Evolutionary conservation across 2,888 invertebrate species (phyloP).

Genomic region (Hydrotaea diabolus): DNA sequence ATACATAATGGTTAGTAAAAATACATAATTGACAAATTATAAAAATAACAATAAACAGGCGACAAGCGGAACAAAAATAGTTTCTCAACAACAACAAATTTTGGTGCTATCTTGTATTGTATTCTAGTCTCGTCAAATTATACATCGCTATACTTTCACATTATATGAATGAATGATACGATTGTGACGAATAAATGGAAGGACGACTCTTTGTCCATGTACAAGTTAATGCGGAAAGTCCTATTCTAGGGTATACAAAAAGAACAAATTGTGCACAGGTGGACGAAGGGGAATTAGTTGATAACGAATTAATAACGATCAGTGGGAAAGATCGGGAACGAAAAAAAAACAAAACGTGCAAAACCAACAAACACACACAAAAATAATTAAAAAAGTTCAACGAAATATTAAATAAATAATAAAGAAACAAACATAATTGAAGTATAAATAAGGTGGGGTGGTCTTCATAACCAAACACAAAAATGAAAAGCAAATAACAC

Average conservation of each 20-base stretch:
- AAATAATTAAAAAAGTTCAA: too few relatives aligned
- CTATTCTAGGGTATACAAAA: neutral
- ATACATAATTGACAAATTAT: slow-evolving; percentile 37
- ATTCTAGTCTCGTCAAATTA: slow-evolving; percentile 17
- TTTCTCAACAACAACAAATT: slow-evolving; percentile 72
- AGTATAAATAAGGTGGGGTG: neutral
- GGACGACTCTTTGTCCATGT: too few relatives aligned
- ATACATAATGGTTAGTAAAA: neutral
- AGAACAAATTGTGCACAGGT: neutral
- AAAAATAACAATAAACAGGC: slow-evolving; percentile 75
- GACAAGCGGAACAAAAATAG: slow-evolving; percentile 81
- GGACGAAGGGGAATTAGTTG: neutral
- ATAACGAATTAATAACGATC: neutral
- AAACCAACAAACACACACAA: neutral
- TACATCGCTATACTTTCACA: neutral
- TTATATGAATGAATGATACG: slow-evolving; percentile 3
- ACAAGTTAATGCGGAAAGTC: neutral
- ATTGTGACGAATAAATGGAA: neutral
- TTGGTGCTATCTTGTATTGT: slow-evolving; percentile 43
- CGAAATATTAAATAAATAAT: neutral
- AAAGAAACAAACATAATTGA: neutral
- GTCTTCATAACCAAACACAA: neutral
- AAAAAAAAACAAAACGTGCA: slow-evolving; percentile 24
- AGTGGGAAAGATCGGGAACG: neutral
- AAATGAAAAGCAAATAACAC: neutral